Conservation (phyloP, 2,888 invertebrate genomes). For the Ichneumon xanthorius region DNA sequence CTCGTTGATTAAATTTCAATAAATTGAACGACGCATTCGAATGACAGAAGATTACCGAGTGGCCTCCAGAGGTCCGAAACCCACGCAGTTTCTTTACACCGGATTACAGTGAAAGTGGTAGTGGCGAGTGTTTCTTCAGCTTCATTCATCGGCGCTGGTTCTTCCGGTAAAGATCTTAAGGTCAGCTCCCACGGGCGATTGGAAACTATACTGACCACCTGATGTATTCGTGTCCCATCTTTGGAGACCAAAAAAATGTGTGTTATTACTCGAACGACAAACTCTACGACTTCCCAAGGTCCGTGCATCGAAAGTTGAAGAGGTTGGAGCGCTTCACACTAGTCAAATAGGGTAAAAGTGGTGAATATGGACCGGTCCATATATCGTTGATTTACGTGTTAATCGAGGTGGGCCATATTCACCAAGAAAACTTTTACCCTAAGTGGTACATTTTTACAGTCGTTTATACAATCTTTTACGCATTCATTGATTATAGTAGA, state of each 20-base stretch:
- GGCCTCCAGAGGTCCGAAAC: not conserved
- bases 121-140: constrained; percentile 25
- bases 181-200: constrained; percentile 4
- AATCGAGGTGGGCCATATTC: no score
- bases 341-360: no score
- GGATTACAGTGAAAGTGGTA: constrained; percentile 43
- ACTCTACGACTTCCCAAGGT: no score
- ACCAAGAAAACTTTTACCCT: no score
- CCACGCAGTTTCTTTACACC: constrained; percentile 11
- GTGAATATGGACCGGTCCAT: no score
- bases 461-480: no score
- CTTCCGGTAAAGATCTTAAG: constrained; percentile 8
- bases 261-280: constrained; percentile 2
- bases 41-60: constrained; percentile 1
- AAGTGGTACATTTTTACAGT: no score
- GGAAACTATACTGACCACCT: constrained; percentile 17
- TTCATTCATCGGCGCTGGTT: constrained; percentile 9
- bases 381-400: no score
- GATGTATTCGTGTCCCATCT: not conserved
- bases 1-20: not conserved
- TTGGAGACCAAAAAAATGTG: not conserved
- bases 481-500: no score
- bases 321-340: no score
- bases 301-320: no score
- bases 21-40: constrained; percentile 15